A percentile compares a stretch with the other conserved stretches of the same genome.
Evolutionary conservation across 2,797 vertebrate species (phyloP).

Genomic region (Enteromius viviparus): DNA sequence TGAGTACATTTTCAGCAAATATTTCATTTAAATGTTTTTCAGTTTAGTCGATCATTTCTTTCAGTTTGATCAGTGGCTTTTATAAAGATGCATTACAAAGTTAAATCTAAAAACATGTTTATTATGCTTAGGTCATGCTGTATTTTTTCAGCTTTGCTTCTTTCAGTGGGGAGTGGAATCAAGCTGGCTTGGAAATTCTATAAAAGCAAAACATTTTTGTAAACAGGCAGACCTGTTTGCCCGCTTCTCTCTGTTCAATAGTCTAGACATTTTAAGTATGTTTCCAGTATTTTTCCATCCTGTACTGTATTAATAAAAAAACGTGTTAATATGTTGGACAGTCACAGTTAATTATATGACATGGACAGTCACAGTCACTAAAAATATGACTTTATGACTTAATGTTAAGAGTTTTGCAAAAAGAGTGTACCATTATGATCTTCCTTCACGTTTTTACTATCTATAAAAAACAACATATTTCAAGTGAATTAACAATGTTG

Average conservation of each 20-base stretch:
- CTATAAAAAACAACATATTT: background rate
- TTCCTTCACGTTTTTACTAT: background rate
- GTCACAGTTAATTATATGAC: background rate
- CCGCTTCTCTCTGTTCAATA: background rate
- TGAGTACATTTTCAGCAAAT: background rate
- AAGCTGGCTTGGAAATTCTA: background rate
- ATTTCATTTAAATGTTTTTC: background rate
- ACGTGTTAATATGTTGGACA: too few species aligned
- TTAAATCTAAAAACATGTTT: constrained; percentile 26
- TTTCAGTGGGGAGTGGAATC: constrained; percentile 4
- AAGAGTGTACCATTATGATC: background rate
- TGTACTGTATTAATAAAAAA: constrained; percentile 2
- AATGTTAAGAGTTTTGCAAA: background rate
- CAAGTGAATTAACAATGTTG: background rate
- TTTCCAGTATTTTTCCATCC: background rate
- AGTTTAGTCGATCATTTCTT: background rate
- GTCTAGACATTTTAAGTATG: background rate
- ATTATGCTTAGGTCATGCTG: background rate
- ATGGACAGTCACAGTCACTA: too few species aligned
- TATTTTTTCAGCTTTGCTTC: constrained; percentile 47
- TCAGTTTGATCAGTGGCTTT: background rate
- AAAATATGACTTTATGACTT: background rate
- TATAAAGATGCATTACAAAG: background rate
- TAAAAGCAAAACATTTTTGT: background rate
- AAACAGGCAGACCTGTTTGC: background rate